Percentiles rank a stretch among this genome's conserved stretches.
Conservation (phyloP, 2,113 vertebrate genomes). For the Campylomormyrus tamandua region DNA sequence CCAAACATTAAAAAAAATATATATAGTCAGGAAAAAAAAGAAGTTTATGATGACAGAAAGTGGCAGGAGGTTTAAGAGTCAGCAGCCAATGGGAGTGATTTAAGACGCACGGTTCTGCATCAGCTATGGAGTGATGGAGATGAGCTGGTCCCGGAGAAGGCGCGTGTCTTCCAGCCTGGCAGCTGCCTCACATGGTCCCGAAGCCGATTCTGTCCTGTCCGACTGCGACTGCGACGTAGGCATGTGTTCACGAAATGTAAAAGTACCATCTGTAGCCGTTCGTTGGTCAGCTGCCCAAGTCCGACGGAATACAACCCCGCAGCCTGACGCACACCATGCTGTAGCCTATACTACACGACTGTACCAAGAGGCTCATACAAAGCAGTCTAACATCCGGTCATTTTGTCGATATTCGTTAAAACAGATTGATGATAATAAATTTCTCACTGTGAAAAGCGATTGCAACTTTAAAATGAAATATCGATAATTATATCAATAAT, state of each 20-base stretch:
- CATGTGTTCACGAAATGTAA: neutral
- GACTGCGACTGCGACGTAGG: neutral
- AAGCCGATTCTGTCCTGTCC: neutral
- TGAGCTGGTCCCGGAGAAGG: neutral
- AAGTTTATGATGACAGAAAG: neutral
- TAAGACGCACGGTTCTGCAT: neutral
- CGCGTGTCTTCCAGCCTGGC: neutral
- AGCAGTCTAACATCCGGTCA: neutral
- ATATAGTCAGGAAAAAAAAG: neutral
- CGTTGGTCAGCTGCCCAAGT: neutral
- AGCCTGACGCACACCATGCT: neutral
- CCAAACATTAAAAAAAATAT: neutral
- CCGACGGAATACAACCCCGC: neutral
- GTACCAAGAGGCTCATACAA: neutral
- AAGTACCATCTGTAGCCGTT: neutral
- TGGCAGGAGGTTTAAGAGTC: neutral
- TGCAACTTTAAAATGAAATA: neutral
- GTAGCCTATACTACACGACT: neutral
- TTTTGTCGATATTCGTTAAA: neutral
- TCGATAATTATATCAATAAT: neutral
- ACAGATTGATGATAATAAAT: neutral
- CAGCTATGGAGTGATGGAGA: neutral
- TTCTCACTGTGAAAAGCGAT: neutral
- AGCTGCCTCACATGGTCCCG: neutral
- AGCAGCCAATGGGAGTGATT: neutral